Evolutionary conservation across 1,140 invertebrate genomes (phyloP).

Genomic region (Brachionus manjavacas): DNA sequence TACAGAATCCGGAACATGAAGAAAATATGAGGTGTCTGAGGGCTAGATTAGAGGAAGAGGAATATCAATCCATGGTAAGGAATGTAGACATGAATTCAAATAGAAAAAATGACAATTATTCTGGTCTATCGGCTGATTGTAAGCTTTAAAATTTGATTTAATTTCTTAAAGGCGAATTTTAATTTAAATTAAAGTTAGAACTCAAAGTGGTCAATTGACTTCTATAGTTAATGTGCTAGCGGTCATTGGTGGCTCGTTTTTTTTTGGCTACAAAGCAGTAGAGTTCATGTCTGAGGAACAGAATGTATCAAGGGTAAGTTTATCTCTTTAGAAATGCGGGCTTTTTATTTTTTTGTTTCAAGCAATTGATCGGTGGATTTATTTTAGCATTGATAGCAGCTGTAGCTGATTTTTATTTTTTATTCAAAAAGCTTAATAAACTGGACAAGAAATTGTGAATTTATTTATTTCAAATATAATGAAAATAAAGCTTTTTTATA

Average conservation of each 20-base stretch:
- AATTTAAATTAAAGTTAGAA: background rate
- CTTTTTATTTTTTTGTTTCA: background rate
- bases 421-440: constrained; percentile 30
- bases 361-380: constrained; percentile 30
- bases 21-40: background rate
- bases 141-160: background rate
- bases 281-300: background rate
- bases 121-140: background rate
- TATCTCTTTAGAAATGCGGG: background rate
- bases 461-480: background rate
- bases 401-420: constrained; percentile 37
- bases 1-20: constrained; percentile 4
- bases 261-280: constrained; percentile 41
- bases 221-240: constrained; percentile 17
- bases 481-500: background rate
- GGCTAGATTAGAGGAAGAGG: background rate
- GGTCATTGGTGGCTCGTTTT: constrained; percentile 10
- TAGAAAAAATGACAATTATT: background rate
- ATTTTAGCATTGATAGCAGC: constrained; percentile 20
- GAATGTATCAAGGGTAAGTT: background rate
- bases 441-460: background rate
- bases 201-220: constrained; percentile 4
- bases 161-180: background rate
- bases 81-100: background rate
- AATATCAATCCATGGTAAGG: constrained; percentile 29